Conservation (phyloP, 1,140 invertebrate species). For the Dysdera silvatica region DNA sequence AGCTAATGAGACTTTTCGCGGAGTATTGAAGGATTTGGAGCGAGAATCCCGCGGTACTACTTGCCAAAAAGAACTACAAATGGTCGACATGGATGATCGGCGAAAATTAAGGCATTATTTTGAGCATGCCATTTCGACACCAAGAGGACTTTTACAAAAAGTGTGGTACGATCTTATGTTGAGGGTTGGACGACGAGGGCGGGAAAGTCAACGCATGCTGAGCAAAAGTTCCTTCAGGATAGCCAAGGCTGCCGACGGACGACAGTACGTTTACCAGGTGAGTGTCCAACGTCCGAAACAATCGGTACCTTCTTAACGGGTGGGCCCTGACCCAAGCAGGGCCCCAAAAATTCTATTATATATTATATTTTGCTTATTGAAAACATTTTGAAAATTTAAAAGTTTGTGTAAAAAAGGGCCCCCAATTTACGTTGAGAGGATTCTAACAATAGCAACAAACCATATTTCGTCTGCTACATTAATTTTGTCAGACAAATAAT, state of each 20-base stretch:
- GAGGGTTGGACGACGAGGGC: constrained; percentile 22
- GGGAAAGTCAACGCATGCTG: constrained; percentile 22
- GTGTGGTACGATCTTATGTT: constrained; percentile 33
- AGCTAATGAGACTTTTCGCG: constrained; percentile 31
- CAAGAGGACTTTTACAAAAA: constrained; percentile 31
- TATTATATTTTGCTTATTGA: no score
- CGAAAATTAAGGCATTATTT: constrained; percentile 31
- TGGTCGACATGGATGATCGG: constrained; percentile 31
- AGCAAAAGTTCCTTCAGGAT: constrained; percentile 26
- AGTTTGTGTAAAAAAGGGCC: no score
- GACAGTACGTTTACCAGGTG: constrained; percentile 30
- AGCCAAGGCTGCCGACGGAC: constrained; percentile 14
- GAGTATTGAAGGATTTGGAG: constrained; percentile 25
- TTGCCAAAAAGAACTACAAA: constrained; percentile 25
- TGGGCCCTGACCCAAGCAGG: no score
- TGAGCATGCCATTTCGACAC: constrained; percentile 27
- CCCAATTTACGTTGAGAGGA: no score
- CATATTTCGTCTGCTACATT: no score
- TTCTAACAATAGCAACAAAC: no score
- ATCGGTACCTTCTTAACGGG: no score
- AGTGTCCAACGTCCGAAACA: no score
- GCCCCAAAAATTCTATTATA: no score
- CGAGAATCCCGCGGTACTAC: constrained; percentile 15
- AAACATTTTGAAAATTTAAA: no score
- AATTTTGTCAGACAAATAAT: no score